phyloP scores from a whole-genome alignment of 2,888 invertebrate species.

The Elgonia sp. region DNA sequence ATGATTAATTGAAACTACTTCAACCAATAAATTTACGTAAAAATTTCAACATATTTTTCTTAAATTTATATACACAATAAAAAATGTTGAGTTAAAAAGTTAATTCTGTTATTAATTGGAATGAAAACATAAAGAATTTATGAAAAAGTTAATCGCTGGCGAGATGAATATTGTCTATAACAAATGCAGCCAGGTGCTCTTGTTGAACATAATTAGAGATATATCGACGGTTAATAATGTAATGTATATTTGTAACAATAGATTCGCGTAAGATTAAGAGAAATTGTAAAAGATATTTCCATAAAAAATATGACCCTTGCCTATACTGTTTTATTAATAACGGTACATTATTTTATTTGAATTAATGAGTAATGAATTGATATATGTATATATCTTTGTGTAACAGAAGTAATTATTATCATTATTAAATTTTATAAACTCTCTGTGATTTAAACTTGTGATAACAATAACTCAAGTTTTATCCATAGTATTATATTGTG shows the following conservation, averaged over 20 bases:
- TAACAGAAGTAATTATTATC: too few species aligned
- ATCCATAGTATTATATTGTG: too few species aligned
- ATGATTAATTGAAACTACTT: background rate
- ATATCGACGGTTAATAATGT: conserved; percentile 49
- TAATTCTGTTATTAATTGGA: background rate
- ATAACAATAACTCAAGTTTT: too few species aligned
- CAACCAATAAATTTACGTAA: background rate
- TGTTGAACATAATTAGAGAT: conserved; percentile 57
- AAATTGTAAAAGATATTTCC: background rate
- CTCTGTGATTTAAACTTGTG: too few species aligned
- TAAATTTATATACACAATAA: background rate
- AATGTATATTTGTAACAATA: conserved; percentile 56
- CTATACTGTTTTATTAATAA: too few species aligned
- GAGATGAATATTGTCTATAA: conserved; percentile 50
- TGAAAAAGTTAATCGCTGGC: conserved; percentile 57
- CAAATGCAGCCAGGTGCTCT: conserved; percentile 44
- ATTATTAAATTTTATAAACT: too few species aligned
- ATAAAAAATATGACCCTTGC: background rate
- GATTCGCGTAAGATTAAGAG: background rate
- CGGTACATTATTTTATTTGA: too few species aligned
- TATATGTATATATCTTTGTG: too few species aligned
- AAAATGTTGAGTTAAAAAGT: background rate
- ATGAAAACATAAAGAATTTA: conserved; percentile 8
- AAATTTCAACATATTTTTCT: background rate
- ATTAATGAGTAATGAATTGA: too few species aligned